Evolutionary conservation across 2,888 invertebrate species (phyloP).

Genomic region (Xestoiulus laeticollis): DNA sequence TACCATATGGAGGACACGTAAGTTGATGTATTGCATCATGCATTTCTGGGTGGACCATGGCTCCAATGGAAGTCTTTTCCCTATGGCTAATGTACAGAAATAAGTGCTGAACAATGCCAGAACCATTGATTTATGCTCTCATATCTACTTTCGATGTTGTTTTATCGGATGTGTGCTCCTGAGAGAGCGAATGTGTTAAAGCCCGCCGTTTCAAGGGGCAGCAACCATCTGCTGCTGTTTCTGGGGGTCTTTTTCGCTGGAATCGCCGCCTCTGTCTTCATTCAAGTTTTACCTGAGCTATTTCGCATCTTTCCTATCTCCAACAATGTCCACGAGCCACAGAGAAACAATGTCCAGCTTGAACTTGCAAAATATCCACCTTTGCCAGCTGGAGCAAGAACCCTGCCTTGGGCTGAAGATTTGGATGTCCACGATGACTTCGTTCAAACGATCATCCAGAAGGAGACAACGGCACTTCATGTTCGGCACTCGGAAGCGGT

Average conservation of each 20-base stretch:
- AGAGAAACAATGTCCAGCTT: background rate
- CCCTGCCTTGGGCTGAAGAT: slow-evolving; percentile 5
- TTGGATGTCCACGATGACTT: slow-evolving; percentile 19
- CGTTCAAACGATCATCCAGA: background rate
- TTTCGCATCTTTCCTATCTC: slow-evolving; percentile 22
- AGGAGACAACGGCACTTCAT: slow-evolving; percentile 23
- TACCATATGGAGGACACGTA: background rate
- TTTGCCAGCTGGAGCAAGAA: background rate
- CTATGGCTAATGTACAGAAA: background rate
- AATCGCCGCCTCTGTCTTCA: slow-evolving; percentile 23
- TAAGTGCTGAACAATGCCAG: background rate
- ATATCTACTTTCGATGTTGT: background rate
- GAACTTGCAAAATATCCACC: slow-evolving; percentile 2
- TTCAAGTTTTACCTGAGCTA: slow-evolving; percentile 46
- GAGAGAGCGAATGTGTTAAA: background rate
- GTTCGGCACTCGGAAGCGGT: background rate
- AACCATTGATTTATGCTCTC: background rate
- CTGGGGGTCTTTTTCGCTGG: slow-evolving; percentile 38
- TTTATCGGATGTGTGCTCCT: background rate
- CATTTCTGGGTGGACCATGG: background rate
- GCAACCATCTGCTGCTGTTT: slow-evolving; percentile 14
- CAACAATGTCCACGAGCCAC: background rate
- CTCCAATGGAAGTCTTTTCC: background rate
- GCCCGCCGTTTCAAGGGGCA: background rate
- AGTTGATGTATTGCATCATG: background rate